Evolutionary conservation across 2,113 vertebrate species (phyloP).

Genomic region (Periophthalmus modestus): DNA sequence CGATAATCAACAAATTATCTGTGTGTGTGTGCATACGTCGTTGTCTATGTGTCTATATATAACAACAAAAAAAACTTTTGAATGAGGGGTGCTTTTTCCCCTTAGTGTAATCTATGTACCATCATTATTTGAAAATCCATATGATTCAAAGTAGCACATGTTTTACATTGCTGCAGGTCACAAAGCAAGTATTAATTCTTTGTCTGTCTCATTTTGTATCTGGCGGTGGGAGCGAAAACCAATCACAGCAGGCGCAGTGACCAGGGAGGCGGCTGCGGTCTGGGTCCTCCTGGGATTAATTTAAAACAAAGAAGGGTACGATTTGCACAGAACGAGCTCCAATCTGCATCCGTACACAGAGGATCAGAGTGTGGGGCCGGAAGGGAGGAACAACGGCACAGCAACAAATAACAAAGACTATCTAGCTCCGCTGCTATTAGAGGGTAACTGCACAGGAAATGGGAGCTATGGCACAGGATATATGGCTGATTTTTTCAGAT

Average conservation of each 20-base stretch:
- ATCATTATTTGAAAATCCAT: no score
- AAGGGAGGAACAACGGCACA: background rate
- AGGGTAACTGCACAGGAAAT: no score
- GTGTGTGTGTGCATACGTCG: no score
- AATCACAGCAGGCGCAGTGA: background rate
- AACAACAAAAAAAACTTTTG: no score
- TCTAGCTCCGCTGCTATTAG: background rate
- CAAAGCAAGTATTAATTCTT: background rate
- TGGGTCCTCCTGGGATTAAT: background rate
- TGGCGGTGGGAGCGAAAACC: background rate
- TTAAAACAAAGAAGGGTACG: constrained; percentile 8
- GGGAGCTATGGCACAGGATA: no score
- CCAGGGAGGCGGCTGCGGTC: background rate
- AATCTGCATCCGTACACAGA: background rate
- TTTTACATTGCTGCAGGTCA: background rate
- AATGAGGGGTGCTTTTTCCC: no score
- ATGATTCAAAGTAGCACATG: background rate
- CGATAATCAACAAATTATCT: no score
- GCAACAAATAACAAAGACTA: background rate
- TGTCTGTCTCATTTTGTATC: constrained; percentile 1
- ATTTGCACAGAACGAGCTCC: background rate
- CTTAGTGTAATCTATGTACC: no score
- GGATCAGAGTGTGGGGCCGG: background rate
- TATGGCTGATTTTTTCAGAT: no score
- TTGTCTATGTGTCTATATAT: no score